A percentile compares a stretch with the other conserved stretches of the same genome.
Conservation (phyloP, 2,888 invertebrate species). For the Trichogramma evanescens region DNA sequence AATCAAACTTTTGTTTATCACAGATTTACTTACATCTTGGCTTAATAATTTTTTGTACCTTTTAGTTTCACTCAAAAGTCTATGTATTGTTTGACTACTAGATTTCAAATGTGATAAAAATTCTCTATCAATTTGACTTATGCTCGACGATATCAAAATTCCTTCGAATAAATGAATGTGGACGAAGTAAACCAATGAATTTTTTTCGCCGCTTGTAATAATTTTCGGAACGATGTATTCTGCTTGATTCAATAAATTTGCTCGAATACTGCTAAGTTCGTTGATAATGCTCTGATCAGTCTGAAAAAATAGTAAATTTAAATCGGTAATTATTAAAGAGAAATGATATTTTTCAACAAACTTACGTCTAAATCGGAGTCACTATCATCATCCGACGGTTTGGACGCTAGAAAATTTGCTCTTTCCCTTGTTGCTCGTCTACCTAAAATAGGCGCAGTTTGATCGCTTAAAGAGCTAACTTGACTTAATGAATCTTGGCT, state of each 20-base stretch:
- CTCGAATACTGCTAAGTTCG: slow-evolving; percentile 65
- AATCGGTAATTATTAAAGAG: neutral
- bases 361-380: slow-evolving; percentile 68
- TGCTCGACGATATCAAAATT: slow-evolving; percentile 55
- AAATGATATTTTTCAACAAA: neutral
- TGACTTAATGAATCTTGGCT: slow-evolving; percentile 68
- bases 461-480: slow-evolving; percentile 61
- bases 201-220: slow-evolving; percentile 64
- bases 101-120: slow-evolving; percentile 66
- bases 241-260: slow-evolving; percentile 65
- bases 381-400: slow-evolving; percentile 60
- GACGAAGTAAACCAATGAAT: slow-evolving; percentile 69
- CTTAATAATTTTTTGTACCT: slow-evolving; percentile 55
- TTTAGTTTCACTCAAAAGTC: slow-evolving; percentile 64
- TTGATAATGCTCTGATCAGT: slow-evolving; percentile 60
- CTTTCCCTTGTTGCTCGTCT: slow-evolving; percentile 58
- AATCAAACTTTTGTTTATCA: slow-evolving; percentile 66
- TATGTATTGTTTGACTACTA: slow-evolving; percentile 67
- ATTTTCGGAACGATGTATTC: slow-evolving; percentile 55
- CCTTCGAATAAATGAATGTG: slow-evolving; percentile 68
- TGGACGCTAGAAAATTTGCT: slow-evolving; percentile 44
- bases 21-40: slow-evolving; percentile 49
- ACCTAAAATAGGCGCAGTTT: slow-evolving; percentile 56
- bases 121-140: slow-evolving; percentile 48
- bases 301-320: slow-evolving; percentile 45